A percentile compares a stretch with the other conserved stretches of the same genome.
Evolutionary conservation across 2,797 vertebrate genomes (phyloP).

Genomic region (Masticophis lateralis): DNA sequence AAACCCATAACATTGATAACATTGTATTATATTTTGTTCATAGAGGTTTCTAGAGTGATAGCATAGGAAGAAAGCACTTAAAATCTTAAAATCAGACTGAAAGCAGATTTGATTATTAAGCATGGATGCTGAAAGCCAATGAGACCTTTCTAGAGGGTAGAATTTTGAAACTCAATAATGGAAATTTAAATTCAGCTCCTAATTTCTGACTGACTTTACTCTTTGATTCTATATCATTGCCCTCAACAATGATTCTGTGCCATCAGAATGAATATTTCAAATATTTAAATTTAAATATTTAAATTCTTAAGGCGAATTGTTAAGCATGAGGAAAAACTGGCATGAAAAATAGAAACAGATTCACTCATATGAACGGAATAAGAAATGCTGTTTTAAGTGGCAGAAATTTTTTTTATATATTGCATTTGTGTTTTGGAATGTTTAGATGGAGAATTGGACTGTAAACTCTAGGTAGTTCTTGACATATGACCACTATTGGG

Average conservation of each 20-base stretch:
- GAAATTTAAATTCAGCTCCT: background rate
- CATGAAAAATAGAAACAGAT: background rate
- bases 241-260: background rate
- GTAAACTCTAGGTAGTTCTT: background rate
- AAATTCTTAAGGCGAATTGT: background rate
- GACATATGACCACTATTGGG: background rate
- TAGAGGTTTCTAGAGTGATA: background rate
- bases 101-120: background rate
- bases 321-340: background rate
- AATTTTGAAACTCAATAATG: background rate
- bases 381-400: background rate
- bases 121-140: background rate
- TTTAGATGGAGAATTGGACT: background rate
- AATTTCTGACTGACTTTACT: background rate
- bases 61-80: background rate
- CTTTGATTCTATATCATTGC: background rate
- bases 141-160: background rate
- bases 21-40: background rate
- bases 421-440: background rate
- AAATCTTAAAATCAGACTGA: background rate
- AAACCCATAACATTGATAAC: background rate
- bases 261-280: background rate
- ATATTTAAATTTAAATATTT: background rate
- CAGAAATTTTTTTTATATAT: background rate
- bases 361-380: background rate